Evolutionary conservation across 2,797 vertebrate genomes (phyloP).

Genomic region (Arctocebus calabarensis): DNA sequence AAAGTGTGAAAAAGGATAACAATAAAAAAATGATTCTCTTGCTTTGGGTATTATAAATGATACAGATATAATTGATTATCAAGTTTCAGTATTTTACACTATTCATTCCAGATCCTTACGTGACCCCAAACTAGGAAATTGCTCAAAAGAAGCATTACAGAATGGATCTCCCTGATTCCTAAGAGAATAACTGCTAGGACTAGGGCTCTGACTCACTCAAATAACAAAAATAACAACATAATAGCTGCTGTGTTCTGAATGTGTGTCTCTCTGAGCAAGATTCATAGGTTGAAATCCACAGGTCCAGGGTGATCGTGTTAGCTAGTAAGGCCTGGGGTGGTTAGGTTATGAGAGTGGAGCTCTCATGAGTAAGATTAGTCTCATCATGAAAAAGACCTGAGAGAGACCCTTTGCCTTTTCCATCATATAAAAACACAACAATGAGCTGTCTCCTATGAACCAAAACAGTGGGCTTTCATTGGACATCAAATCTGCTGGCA

Average conservation of each 20-base stretch:
- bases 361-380: not conserved
- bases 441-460: not conserved
- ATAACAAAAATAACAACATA: not conserved
- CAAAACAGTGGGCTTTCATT: not conserved
- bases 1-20: not conserved
- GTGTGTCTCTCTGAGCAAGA: not conserved
- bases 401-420: not conserved
- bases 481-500: not conserved
- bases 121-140: not conserved
- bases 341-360: not conserved
- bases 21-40: not conserved
- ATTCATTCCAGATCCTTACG: not conserved
- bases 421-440: not conserved
- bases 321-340: not conserved
- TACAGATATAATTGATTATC: not conserved
- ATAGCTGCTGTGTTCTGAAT: not conserved
- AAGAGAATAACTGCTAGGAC: not conserved
- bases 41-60: slow-evolving; percentile 26
- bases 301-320: not conserved
- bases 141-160: not conserved
- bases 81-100: not conserved
- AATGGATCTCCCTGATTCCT: not conserved
- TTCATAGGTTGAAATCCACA: not conserved
- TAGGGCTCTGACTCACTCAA: not conserved
- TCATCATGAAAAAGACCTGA: not conserved